phyloP scores from a whole-genome alignment of 2,113 vertebrate genomes.

The Crotalus viridis region DNA sequence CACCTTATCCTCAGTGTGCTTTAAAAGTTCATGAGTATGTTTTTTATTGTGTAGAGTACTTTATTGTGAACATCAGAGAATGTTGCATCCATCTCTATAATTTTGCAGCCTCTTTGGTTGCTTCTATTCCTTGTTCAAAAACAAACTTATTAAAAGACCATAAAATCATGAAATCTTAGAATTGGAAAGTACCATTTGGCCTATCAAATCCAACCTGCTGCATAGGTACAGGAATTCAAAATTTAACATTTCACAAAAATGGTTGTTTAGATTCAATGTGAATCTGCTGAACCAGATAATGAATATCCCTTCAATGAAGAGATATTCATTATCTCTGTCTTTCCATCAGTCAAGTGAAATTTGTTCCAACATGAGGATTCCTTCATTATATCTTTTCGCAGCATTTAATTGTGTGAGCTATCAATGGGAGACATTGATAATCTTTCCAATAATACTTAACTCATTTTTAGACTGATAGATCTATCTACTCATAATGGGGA shows the following conservation, averaged over 20 bases:
- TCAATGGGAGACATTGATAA: neutral
- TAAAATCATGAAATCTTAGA: neutral
- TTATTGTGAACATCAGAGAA: neutral
- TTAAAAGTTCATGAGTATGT: neutral
- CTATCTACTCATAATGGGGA: no score
- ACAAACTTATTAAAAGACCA: neutral
- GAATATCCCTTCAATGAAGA: neutral
- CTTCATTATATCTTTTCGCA: neutral
- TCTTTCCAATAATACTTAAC: no score
- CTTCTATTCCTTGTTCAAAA: neutral
- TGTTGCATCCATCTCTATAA: neutral
- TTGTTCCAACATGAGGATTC: neutral
- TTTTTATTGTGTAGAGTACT: neutral
- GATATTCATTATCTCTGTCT: neutral
- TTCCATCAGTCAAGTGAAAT: neutral
- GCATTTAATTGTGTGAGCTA: neutral
- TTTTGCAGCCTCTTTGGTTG: neutral
- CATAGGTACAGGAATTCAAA: neutral
- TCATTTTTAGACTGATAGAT: no score
- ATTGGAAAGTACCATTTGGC: neutral
- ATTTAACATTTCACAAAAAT: neutral
- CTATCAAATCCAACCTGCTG: neutral
- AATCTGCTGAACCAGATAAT: neutral
- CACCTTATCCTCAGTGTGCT: neutral
- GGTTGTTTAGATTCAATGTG: neutral